phyloP scores from a whole-genome alignment of 1,140 invertebrate species.

The Temnothorax curvispinosus region DNA sequence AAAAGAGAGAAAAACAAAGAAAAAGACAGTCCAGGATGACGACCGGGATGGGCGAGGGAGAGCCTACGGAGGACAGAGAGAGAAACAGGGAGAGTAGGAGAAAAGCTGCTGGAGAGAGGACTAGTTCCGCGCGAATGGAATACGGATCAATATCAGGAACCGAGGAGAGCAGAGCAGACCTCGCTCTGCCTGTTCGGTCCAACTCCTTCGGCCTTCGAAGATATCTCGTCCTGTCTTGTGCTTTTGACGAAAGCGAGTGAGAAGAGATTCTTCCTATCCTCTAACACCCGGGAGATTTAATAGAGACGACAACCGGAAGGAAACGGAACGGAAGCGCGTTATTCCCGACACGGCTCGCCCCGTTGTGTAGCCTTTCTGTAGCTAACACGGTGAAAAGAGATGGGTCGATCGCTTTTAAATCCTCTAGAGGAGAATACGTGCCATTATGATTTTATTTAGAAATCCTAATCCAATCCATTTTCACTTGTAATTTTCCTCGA shows the following conservation, averaged over 20 bases:
- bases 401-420: neutral
- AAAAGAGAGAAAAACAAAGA: neutral
- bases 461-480: neutral
- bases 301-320: constrained; percentile 18
- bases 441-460: neutral
- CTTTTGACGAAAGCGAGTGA: constrained; percentile 21
- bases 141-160: constrained; percentile 70
- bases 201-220: constrained; percentile 2
- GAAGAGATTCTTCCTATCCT: neutral
- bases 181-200: constrained; percentile 11
- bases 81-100: constrained; percentile 8
- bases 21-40: neutral
- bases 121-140: constrained; percentile 61
- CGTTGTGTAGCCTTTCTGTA: neutral
- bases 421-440: neutral
- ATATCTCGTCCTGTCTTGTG: constrained; percentile 19
- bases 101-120: constrained; percentile 43
- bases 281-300: neutral
- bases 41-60: neutral
- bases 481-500: neutral
- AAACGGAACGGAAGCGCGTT: constrained; percentile 18
- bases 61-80: neutral
- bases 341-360: neutral
- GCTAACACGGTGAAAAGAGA: neutral
- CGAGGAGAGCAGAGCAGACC: constrained; percentile 11